Percentiles rank a stretch among this genome's conserved stretches.
phyloP scores from a whole-genome alignment of 2,888 invertebrate species.

The Parthenolecanium corni region DNA sequence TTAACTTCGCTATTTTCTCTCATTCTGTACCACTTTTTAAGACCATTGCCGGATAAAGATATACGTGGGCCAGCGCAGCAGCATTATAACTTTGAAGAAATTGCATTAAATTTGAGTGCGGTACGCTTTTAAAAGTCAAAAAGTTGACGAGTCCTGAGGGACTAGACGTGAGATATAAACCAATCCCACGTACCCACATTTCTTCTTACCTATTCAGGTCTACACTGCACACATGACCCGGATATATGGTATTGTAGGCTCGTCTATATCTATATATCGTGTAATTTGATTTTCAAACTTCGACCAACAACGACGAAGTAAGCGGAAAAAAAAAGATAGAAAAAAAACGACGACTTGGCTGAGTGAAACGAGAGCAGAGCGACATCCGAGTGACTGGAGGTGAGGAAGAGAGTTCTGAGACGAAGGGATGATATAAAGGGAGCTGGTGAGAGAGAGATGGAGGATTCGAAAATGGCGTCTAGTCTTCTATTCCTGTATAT shows the following conservation, averaged over 20 bases:
- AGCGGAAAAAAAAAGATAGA: constrained; percentile 6
- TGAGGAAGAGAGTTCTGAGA: constrained; percentile 6
- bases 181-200: constrained; percentile 17
- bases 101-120: constrained; percentile 27
- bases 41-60: constrained; percentile 6
- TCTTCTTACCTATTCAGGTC: background rate
- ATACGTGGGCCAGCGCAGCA: no score
- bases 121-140: constrained; percentile 26
- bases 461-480: constrained; percentile 10
- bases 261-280: constrained; percentile 7
- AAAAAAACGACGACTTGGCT: background rate
- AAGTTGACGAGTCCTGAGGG: constrained; percentile 23
- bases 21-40: no score
- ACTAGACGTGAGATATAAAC: constrained; percentile 25
- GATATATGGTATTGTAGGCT: no score
- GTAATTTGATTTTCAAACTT: constrained; percentile 24
- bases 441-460: constrained; percentile 18
- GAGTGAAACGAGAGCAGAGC: constrained; percentile 3
- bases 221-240: background rate
- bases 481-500: constrained; percentile 9
- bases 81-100: constrained; percentile 15
- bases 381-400: background rate
- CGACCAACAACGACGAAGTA: background rate
- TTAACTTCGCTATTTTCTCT: no score
- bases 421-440: constrained; percentile 10